Evolutionary conservation across 2,113 vertebrate species (phyloP), one percentile per base, ranked within the genome.

Genomic region (Strix aluco): DNA sequence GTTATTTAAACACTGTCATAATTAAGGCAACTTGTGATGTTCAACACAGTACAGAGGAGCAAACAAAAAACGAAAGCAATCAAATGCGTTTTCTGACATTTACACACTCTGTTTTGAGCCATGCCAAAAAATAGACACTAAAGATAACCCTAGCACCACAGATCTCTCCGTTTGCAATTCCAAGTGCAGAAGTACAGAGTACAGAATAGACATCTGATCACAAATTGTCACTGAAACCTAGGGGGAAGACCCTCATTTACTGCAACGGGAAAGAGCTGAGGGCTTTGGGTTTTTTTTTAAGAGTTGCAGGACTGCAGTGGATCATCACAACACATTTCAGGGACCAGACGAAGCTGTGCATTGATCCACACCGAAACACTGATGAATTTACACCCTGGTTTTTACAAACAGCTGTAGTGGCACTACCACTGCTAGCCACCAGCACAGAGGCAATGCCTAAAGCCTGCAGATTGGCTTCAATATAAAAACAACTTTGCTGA

Each of bases 11-110:
- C 7, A 5, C 67, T 57, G 59, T 62, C 85, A 73, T 88, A 75
- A 70, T 95, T 90, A 97, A 97, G 94, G 90, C 89, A 95, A 75
- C 67, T 92, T 75, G 84, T 74, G 79, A 88, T 74, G 61, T 81
- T 81, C 49, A 88, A 82, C 29, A 46, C 67, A 82, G 59, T 38
- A 90, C 54, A 90, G 81, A 85, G 54, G 49, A 94, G 47, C 88
- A 97, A 96, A 96, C 54, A 62, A 74, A 97, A 94, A 88, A 20
- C 7, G 15, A 92, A 96, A 97, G 49, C 85, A 94, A 87, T 88
- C 67, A 91, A 74, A 30, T 32, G 47, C 34, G n/a, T 67, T 79
- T 92, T 63, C 58, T 74, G 82, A 59, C 25, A 40, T 78, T 71
- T 90, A 78, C 90, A 96, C 49, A 82, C 88, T 42, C 65, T 34